phyloP scores from a whole-genome alignment of 2,888 invertebrate species.

The Achlya flavicornis region DNA sequence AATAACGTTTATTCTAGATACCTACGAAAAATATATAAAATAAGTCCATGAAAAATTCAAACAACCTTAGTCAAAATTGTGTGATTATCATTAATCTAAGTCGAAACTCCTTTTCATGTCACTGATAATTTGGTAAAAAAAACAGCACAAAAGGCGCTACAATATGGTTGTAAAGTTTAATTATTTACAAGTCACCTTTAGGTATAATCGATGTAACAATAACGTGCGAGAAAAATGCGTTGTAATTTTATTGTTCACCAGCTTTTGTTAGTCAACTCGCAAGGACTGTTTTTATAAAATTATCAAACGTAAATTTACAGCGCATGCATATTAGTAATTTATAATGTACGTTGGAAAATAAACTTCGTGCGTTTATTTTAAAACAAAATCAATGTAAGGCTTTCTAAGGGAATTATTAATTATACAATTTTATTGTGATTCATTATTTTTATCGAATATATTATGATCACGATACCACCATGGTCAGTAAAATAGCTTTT shows the following conservation, averaged over 20 bases:
- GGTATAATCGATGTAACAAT: not conserved
- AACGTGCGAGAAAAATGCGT: not conserved
- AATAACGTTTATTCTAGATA: not conserved
- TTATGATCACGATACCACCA: no score
- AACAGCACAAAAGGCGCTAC: not conserved
- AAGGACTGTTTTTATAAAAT: not conserved
- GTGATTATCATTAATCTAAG: slow-evolving; percentile 28
- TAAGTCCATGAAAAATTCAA: no score
- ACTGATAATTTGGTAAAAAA: slow-evolving; percentile 10
- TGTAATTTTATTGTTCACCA: not conserved
- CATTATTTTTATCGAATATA: no score
- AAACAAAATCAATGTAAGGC: no score
- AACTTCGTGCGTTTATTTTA: not conserved
- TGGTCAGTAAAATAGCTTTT: no score
- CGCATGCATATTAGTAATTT: not conserved
- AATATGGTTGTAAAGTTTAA: not conserved
- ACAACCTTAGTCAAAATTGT: not conserved
- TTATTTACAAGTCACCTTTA: not conserved
- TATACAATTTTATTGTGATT: no score
- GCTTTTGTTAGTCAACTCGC: not conserved
- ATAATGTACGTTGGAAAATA: no score
- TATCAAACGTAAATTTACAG: not conserved
- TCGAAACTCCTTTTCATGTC: slow-evolving; percentile 25
- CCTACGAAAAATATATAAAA: no score
- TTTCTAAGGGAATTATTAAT: no score